These are phyloP conservation scores for Strigamia transsilvanica DNA, from an alignment of 2,888 invertebrate species.

Conservation along the genomic window DNA sequence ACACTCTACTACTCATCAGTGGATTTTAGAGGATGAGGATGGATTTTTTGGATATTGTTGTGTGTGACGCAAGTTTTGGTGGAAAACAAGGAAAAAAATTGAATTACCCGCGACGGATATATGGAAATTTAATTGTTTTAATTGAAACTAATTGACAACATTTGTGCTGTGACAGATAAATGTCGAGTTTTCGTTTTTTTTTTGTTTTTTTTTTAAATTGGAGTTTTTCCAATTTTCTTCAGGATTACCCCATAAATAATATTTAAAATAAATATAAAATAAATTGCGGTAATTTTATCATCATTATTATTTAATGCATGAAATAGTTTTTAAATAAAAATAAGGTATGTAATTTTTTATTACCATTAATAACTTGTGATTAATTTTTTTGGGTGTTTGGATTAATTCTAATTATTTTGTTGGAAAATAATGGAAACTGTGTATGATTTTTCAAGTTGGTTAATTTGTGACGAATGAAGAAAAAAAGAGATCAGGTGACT, in stretches of 20 bases:
- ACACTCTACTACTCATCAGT: neutral
- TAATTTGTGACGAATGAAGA: conserved; percentile 2
- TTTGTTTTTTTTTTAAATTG: neutral
- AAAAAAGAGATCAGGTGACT: neutral
- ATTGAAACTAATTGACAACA: conserved; percentile 28
- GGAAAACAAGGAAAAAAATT: conserved; percentile 43
- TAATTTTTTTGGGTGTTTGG: too few relatives aligned
- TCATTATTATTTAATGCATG: too few relatives aligned
- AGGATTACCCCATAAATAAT: neutral
- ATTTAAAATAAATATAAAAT: neutral
- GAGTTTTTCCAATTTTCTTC: conserved; percentile 28
- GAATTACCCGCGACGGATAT: neutral
- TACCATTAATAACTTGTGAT: too few relatives aligned
- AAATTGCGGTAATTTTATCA: neutral
- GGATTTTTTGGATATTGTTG: conserved; percentile 10
- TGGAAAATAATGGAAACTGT: neutral
- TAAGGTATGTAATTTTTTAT: too few relatives aligned
- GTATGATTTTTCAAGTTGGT: neutral
- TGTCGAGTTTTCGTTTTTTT: neutral
- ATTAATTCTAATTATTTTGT: too few relatives aligned
- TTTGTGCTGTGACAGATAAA: conserved; percentile 24
- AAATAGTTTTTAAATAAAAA: too few relatives aligned
- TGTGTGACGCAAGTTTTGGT: conserved; percentile 22
- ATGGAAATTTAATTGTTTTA: neutral
- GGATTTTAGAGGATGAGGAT: conserved; percentile 4